A percentile compares a stretch with the other conserved stretches of the same genome.
phyloP scores from a whole-genome alignment of 2,888 invertebrate genomes.

The Gortyna flavago region DNA sequence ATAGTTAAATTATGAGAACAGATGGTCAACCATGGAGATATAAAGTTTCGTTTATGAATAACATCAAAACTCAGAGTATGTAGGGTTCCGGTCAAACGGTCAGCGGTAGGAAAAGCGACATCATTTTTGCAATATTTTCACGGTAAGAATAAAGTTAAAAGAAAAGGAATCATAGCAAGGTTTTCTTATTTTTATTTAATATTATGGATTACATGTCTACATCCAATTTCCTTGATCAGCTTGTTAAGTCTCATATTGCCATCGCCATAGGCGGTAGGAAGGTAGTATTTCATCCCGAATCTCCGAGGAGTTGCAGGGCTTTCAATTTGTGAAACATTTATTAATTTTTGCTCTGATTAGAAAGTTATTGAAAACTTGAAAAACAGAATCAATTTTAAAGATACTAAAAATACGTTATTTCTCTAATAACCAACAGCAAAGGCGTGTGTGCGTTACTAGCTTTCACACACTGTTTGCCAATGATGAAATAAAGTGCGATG shows the following conservation, averaged over 20 bases:
- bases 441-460: neutral
- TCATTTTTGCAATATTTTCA: constrained; percentile 3
- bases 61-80: constrained; percentile 26
- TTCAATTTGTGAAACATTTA: neutral
- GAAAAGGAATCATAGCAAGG: neutral
- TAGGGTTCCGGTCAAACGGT: constrained; percentile 37
- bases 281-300: constrained; percentile 14
- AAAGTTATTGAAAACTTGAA: neutral
- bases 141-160: neutral
- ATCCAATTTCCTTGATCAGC: constrained; percentile 24
- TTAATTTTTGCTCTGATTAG: neutral
- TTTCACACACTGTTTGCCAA: constrained; percentile 5
- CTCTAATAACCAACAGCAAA: neutral
- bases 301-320: neutral
- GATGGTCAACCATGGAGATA: constrained; percentile 53
- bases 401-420: neutral
- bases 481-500: neutral
- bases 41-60: constrained; percentile 49
- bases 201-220: neutral
- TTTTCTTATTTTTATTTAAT: neutral
- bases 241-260: constrained; percentile 11
- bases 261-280: neutral
- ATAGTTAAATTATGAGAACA: constrained; percentile 52
- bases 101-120: constrained; percentile 11
- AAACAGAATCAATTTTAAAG: neutral